A percentile compares a stretch with the other conserved stretches of the same genome.
Conservation (phyloP, 2,113 vertebrate genomes). For the Verasper variegatus region DNA sequence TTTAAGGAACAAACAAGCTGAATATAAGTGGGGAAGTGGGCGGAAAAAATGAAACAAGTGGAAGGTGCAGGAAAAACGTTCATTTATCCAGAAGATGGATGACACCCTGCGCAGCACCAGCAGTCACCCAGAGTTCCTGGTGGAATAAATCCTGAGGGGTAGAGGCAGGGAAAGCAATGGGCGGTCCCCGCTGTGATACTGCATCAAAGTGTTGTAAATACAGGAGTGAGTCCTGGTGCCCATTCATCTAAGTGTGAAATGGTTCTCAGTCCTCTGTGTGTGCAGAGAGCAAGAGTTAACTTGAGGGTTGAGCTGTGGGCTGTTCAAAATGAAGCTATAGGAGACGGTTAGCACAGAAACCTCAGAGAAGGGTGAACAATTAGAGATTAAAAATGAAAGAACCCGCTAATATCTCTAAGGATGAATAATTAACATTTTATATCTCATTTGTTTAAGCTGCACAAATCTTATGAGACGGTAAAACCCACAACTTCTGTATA, state of each 20-base stretch:
- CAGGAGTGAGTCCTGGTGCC: conserved; percentile 21
- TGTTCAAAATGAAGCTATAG: conserved; percentile 6
- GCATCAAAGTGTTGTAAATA: conserved; percentile 58
- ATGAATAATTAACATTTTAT: not conserved
- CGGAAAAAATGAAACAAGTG: conserved; percentile 34
- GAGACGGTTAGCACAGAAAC: not conserved
- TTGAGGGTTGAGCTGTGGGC: conserved; percentile 3
- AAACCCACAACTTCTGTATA: too few species aligned
- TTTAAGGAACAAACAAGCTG: not conserved
- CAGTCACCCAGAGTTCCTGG: conserved; percentile 42
- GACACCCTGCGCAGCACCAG: conserved; percentile 27
- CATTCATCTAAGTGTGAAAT: conserved; percentile 50
- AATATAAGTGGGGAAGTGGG: conserved; percentile 8
- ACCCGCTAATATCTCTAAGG: not conserved
- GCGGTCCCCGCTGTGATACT: conserved; percentile 50
- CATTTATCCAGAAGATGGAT: conserved; percentile 64
- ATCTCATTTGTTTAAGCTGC: not conserved
- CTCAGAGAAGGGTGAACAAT: not conserved
- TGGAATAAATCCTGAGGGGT: conserved; percentile 43
- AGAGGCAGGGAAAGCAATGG: conserved; percentile 45
- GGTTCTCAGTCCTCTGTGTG: not conserved
- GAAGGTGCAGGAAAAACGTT: conserved; percentile 25
- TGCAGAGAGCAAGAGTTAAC: conserved; percentile 21
- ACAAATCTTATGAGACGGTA: too few species aligned
- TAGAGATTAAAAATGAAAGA: not conserved